phyloP scores from a whole-genome alignment of 2,888 invertebrate genomes.

The Drosophila meridionalis region DNA sequence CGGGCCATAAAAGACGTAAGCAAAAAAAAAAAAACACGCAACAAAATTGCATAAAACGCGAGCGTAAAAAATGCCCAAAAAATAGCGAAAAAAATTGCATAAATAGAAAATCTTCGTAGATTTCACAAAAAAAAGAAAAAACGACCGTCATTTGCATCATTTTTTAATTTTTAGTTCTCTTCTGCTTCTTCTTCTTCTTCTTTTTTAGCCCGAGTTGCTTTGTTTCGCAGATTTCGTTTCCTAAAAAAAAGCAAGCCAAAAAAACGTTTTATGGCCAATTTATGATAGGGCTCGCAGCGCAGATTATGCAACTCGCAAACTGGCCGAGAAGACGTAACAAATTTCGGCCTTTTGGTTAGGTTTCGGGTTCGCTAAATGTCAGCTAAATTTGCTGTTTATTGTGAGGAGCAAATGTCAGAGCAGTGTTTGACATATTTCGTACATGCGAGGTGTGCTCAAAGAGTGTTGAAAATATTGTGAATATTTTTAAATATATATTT shows the following conservation, averaged over 20 bases:
- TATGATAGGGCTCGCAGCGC: slow-evolving; percentile 30
- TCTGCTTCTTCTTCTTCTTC: background rate
- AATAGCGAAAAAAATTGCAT: background rate
- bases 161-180: slow-evolving; percentile 20
- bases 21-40: slow-evolving; percentile 2
- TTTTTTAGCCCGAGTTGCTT: slow-evolving; percentile 35
- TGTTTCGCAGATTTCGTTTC: slow-evolving; percentile 17
- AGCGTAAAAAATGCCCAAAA: slow-evolving; percentile 54
- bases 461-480: too few species aligned
- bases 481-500: too few species aligned
- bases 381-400: background rate
- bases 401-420: background rate
- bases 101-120: slow-evolving; percentile 4
- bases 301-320: slow-evolving; percentile 24
- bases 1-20: slow-evolving; percentile 33
- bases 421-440: background rate
- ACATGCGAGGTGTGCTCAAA: background rate
- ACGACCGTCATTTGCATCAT: slow-evolving; percentile 20
- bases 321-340: background rate
- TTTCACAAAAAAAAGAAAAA: background rate
- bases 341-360: slow-evolving; percentile 16
- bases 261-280: slow-evolving; percentile 40
- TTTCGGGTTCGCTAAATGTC: slow-evolving; percentile 2
- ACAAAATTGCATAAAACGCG: slow-evolving; percentile 45
- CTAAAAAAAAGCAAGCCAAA: slow-evolving; percentile 2